Evolutionary conservation across 2,797 vertebrate species (phyloP).

Genomic region (Monodelphis domestica): DNA sequence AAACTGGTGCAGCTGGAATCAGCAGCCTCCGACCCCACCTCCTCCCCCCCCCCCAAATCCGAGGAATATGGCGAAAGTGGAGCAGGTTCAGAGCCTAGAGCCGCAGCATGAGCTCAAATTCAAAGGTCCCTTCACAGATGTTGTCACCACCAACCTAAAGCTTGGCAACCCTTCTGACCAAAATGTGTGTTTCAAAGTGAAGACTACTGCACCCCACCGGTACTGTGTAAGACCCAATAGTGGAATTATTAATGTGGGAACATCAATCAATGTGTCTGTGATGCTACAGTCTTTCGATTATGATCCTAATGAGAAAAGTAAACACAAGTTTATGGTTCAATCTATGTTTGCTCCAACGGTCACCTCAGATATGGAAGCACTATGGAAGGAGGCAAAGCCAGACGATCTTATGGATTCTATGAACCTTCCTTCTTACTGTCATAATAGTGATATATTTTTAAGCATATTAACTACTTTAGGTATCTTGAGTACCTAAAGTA

Average conservation of each 20-base stretch:
- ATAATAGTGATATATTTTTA: no score
- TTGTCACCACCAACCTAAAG: conserved; percentile 95
- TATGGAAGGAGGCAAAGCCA: no score
- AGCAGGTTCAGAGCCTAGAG: conserved; percentile 96
- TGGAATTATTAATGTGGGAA: conserved; percentile 93
- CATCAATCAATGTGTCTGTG: conserved; percentile 94
- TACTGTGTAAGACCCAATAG: conserved; percentile 98
- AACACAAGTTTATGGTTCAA: conserved; percentile 99
- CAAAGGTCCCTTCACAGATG: conserved; percentile 96
- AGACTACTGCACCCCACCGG: conserved; percentile 96
- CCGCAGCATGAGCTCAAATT: conserved; percentile 97
- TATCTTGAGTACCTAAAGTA: no score
- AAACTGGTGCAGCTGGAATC: conserved; percentile 37
- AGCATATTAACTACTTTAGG: no score
- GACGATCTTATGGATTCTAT: no score
- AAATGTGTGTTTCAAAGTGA: conserved; percentile 98
- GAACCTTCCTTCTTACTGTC: no score
- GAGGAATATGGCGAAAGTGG: conserved; percentile 94
- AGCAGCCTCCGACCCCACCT: conserved; percentile 34
- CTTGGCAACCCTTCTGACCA: conserved; percentile 95
- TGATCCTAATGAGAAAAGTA: conserved; percentile 97
- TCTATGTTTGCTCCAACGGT: conserved; percentile 94
- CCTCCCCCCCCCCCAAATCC: conserved; percentile 59
- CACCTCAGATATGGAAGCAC: conserved; percentile 96
- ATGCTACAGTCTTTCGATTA: conserved; percentile 99